Base-by-base conservation (phyloP, 2,888 invertebrate species). In the Reticulitermes lucifugus region DNA sequence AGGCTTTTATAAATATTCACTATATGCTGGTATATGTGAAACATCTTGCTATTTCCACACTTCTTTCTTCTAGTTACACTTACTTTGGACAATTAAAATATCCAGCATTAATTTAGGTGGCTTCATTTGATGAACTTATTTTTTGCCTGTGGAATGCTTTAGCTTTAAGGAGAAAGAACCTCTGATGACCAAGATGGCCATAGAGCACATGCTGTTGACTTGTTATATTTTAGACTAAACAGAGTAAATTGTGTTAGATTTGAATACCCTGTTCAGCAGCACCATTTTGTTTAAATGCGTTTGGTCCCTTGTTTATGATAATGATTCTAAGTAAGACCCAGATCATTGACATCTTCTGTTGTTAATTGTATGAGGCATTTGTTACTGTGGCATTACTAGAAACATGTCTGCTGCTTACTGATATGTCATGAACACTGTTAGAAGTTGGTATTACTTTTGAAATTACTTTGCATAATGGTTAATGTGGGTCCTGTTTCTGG, bases 151-250 rank as follows among this genome's bases (percentile, higher is more conserved):
- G 18, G n/a, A 65, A 65, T 25, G 25, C 65, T 25, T n/a, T 25
- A 65, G 55, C 14, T 3, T 77, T n/a, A 77, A 22, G 41, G n/a
- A 77, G 77, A 22, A 77, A 77, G 77, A 77, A 51, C 75, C n/a
- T 77, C 46, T 43, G 22, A 77, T 77, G 77, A 51, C 77, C 77
- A 25, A 77, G 51, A 77, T 77, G 18, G 41, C 21, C 9, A 35
- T 18, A 21, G 46, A 35, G 14, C 81, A 70, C 9, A 4, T 80
- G 22, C 60, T 80, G 29, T 35, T 59, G 41, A n/a, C 80, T 43
- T 81, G 65, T 65, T 65, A 25, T n/a, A 12, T 81, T 25, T 55
- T 14, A 46, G n/a, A 77, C 65, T n/a, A 5, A 65, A 22, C 7
- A 65, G 4, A 65, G 65, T 4, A 65, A 65, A 65, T 14, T 2